Evolutionary conservation across 2,888 invertebrate genomes (phyloP).

Genomic region (Prionchulus punctatus): DNA sequence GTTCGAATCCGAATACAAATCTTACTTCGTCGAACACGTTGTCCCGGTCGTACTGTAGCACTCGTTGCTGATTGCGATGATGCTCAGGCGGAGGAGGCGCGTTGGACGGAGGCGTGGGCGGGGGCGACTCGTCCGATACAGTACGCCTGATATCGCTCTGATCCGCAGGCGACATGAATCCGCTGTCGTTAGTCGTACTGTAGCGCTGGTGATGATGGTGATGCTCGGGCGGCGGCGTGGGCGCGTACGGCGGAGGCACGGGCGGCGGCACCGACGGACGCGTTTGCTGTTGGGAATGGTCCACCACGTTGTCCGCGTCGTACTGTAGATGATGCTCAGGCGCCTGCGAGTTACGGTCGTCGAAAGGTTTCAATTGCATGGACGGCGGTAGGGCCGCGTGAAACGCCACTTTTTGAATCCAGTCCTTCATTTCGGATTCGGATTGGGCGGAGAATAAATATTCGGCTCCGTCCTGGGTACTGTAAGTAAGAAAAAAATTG

Average conservation of each 20-base stretch:
- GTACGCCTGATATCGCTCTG: no score
- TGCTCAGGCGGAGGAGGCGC: background rate
- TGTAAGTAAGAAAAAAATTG: slow-evolving; percentile 16
- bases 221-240: background rate
- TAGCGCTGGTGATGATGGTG: background rate
- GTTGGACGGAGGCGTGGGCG: background rate
- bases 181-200: slow-evolving; percentile 1
- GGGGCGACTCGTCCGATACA: background rate
- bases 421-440: slow-evolving; percentile 42
- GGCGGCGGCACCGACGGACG: background rate
- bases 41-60: background rate
- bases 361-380: slow-evolving; percentile 64
- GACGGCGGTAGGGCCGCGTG: slow-evolving; percentile 77
- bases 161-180: slow-evolving; percentile 5
- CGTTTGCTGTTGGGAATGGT: background rate
- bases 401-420: slow-evolving; percentile 60
- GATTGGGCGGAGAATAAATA: slow-evolving; percentile 66
- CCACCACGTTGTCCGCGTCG: no score
- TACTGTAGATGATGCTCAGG: no score
- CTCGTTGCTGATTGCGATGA: background rate
- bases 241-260: background rate
- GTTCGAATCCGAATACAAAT: no score
- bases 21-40: no score
- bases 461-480: slow-evolving; percentile 74
- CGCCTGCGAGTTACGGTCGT: background rate